Percentiles rank a stretch among this genome's conserved stretches.
Evolutionary conservation across 2,888 invertebrate species (phyloP).

Genomic region (Diadromus collaris): DNA sequence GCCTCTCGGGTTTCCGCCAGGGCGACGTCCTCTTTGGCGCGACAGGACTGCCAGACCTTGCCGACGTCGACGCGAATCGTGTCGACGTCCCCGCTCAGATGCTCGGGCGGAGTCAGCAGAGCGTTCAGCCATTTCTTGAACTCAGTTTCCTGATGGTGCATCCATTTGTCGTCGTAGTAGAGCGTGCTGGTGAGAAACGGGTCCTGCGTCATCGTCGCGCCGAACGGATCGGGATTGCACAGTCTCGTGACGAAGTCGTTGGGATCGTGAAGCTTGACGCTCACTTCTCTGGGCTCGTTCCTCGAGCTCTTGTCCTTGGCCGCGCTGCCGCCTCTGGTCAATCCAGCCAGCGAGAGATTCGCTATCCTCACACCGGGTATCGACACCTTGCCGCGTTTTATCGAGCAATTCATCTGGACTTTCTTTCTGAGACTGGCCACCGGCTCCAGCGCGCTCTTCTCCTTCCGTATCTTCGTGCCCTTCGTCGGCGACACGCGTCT

Average conservation of each 20-base stretch:
- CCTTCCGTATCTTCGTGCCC: slow-evolving; percentile 67
- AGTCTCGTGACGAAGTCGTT: slow-evolving; percentile 76
- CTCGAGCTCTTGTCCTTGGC: slow-evolving; percentile 40
- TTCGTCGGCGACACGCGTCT: slow-evolving; percentile 68
- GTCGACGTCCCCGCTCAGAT: slow-evolving; percentile 83
- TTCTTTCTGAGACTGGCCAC: slow-evolving; percentile 65
- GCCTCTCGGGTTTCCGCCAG: slow-evolving; percentile 87
- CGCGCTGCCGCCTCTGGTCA: slow-evolving; percentile 55
- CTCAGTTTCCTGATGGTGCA: slow-evolving; percentile 86
- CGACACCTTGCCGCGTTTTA: slow-evolving; percentile 58
- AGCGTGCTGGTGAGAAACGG: slow-evolving; percentile 86
- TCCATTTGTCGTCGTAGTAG: slow-evolving; percentile 86
- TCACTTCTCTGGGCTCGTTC: slow-evolving; percentile 62
- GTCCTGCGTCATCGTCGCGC: slow-evolving; percentile 83
- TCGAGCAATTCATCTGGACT: slow-evolving; percentile 59
- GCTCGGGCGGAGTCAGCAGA: slow-evolving; percentile 86
- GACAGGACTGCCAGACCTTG: slow-evolving; percentile 88
- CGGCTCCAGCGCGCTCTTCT: slow-evolving; percentile 61
- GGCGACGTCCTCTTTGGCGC: slow-evolving; percentile 84
- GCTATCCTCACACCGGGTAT: slow-evolving; percentile 71
- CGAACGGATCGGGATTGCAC: slow-evolving; percentile 81
- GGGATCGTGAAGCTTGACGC: slow-evolving; percentile 69
- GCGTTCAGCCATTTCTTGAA: slow-evolving; percentile 92
- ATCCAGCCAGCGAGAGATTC: slow-evolving; percentile 68
- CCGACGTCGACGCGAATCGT: slow-evolving; percentile 86